Base-by-base conservation (phyloP, 2,888 invertebrate species). In the Amphimallon solstitiale region DNA sequence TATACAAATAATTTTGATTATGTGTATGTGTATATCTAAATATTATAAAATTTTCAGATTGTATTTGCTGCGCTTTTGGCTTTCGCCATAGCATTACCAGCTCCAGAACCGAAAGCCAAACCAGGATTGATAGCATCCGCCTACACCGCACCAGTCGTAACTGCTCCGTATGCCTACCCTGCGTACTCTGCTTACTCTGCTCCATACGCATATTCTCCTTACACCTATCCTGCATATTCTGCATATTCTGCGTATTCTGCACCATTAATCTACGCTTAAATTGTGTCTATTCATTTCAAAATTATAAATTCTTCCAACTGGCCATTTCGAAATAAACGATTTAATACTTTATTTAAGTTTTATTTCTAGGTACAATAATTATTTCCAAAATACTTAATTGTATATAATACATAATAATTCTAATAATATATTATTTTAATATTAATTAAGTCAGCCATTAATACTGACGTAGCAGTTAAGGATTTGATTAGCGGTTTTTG, bases 11-110 rank as follows among this genome's bases (percentile, higher is more conserved):
- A n/a, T n/a, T 12, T 51, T 51, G 7, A 51, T 34, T 19, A 21
- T 12, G 19, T 35, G 19, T 19, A 14, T n/a, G 23, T 12, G 1
- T 48, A 34, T 34, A 60, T 56, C 21, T 23, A 12, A 29, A 62
- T 59, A 14, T 56, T n/a, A n/a, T n/a, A n/a, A n/a, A n/a, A 59
- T 66, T 82, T 81, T 1, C 78, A 85, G 85, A 72, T 85, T 48
- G 76, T 85, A 67, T 72, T 85, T 52, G 80, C 85, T 70, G 82
- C 83, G 61, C 71, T 85, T 17, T 62, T 85, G 76, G 82, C 85
- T 60, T n/a, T 87, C 71, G 79, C 84, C 67, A 71, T 84, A 76
- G 84, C 87, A 68, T 79, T 82, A 75, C 79, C 87, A 34, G 79
- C 82, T 75, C 79, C 88, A 29, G 68, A 63, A 56, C 60, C 70